Evolutionary conservation across 2,888 invertebrate genomes (phyloP), one percentile per base, ranked within the genome.

Genomic region (Synanthedon tipuliformis): DNA sequence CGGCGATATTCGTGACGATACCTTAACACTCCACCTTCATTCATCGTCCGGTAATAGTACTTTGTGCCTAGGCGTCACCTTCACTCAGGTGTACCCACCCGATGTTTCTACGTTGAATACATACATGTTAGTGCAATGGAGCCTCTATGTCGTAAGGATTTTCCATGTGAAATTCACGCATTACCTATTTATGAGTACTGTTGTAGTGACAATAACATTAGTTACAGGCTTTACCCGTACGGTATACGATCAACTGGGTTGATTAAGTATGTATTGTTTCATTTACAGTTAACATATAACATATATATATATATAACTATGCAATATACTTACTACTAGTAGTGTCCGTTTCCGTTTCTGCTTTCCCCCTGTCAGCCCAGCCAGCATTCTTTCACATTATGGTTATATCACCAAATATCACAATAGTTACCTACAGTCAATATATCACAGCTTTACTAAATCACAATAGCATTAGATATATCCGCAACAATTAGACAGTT

Each of bases 381-480:
- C 61, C 56, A 67, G 62, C 53, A 60, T 65, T 57, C 59, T 54
- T 62, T 56, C 62, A 59, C 65, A 56, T 62, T 68, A 50, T 34
- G 40, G 40, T 40, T 13, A 50, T 16, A 71, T 80, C 84, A 84
- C 85, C 85, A 85, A 84, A 85, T 82, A 85, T 83, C 85, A 86
- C 86, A 86, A 84, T 81, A 85, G 86, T 85, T 85, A 86, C 86
- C 86, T 83, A 76, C 78, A 73, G 73, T 82, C 81, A 76, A 80
- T 80, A 74, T 77, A 73, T 77, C 85, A 84, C 86, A 83, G 86
- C 85, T 86, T 85, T 82, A 85, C 78, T 75, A 71, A 78, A 82
- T 82, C 83, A 81, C 82, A 80, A 76, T 63, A 64, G 64, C 59
- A 54, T 61, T 63, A 64, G 61, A 61, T 50, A 27, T 34, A 48